Evolutionary conservation across 2,888 invertebrate species (phyloP), one percentile per base, ranked within the genome.

Genomic region (Bellardia pandia): DNA sequence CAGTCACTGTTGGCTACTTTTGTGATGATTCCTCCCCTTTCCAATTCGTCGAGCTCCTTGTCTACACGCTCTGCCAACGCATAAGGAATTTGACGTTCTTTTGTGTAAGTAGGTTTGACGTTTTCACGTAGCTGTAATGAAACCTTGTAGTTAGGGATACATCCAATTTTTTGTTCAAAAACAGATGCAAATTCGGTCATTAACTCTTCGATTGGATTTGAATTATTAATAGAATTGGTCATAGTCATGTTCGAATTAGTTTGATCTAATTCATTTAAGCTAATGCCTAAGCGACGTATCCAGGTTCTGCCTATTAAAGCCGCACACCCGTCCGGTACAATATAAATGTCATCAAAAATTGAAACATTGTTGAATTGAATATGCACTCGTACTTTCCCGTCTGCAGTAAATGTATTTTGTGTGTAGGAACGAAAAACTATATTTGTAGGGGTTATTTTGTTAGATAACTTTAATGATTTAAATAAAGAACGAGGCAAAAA

Each of bases 291-390:
- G 7, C 71, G 74, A 14, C 77, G 64, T 66, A 86, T 86, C 81
- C 81, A 86, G 8, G 60, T 56, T 23, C 81, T 42, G 7, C 86
- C 81, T 33, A 86, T 23, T 13, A 81, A 71, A 14, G 81, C 58
- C 14, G 77, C 33, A 40, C 66, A 86, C 33, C 76, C 62, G 42
- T 80, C 80, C 62, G 85, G 85, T 9, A 85, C 76, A 30, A 85
- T 60, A 64, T 76, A 85, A 53, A 75, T 30, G 14, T 80, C 80
- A 37, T 85, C 76, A 42, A 16, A 33, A 1, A 86, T 75, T 11
- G 62, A 64, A 56, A 14, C n/a, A 11, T 64, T 66, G 42, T 81
- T 69, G 53, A 76, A 80, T 45, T 69, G 14, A 8, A 53, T 66
- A 16, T 74, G 42, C 16, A 80, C 80, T 7, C 51, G 48, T 7